These are phyloP conservation scores for Daktulosphaira vitifoliae DNA, from an alignment of 1,140 invertebrate genomes.

Conservation along the genomic window DNA sequence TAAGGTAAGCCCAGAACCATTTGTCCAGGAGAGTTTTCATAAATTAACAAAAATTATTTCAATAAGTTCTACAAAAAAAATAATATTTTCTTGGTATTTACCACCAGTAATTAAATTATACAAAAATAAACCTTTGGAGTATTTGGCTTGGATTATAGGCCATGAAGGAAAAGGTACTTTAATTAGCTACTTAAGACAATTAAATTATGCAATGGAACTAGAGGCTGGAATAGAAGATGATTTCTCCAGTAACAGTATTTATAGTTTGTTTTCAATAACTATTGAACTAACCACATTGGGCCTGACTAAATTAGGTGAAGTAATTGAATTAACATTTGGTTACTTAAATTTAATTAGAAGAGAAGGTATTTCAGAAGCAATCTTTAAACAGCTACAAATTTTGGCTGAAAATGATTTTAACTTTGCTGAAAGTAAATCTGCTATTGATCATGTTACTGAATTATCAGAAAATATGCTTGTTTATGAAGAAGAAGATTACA, in stretches of 20 bases:
- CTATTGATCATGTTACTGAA: slow-evolving; percentile 69
- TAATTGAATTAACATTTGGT: slow-evolving; percentile 59
- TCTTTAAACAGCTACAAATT: slow-evolving; percentile 65
- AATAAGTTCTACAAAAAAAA: slow-evolving; percentile 60
- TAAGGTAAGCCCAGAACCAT: slow-evolving; percentile 48
- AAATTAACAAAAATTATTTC: slow-evolving; percentile 71
- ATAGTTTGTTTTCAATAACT: slow-evolving; percentile 58
- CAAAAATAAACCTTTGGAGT: slow-evolving; percentile 65
- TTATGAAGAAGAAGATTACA: slow-evolving; percentile 65
- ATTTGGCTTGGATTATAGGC: slow-evolving; percentile 72
- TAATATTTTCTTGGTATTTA: slow-evolving; percentile 71
- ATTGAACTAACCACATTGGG: slow-evolving; percentile 73
- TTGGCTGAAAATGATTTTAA: slow-evolving; percentile 59
- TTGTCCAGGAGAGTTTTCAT: slow-evolving; percentile 52
- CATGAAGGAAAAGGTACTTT: slow-evolving; percentile 83
- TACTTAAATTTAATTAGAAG: slow-evolving; percentile 62
- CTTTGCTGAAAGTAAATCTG: slow-evolving; percentile 57
- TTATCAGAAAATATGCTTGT: slow-evolving; percentile 70
- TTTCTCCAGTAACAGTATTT: slow-evolving; percentile 49
- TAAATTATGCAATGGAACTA: slow-evolving; percentile 77
- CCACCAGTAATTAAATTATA: slow-evolving; percentile 65
- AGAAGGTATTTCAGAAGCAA: slow-evolving; percentile 54
- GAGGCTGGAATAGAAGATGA: slow-evolving; percentile 62
- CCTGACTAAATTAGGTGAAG: slow-evolving; percentile 57
- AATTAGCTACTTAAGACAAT: slow-evolving; percentile 69